Evolutionary conservation across 2,888 invertebrate genomes (phyloP).

Genomic region (Ophion costatus): DNA sequence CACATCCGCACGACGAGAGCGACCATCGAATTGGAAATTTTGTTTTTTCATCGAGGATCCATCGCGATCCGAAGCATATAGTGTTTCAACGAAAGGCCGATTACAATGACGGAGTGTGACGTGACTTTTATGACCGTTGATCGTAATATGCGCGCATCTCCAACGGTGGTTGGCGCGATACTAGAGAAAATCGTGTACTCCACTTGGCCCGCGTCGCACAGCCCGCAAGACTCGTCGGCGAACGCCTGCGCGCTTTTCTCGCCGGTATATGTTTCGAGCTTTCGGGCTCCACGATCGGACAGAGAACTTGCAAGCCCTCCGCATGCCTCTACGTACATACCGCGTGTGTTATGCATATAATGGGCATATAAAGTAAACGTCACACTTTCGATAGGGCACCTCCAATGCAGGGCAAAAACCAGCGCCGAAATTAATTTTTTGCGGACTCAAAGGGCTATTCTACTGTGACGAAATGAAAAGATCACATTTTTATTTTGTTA

Average conservation of each 20-base stretch:
- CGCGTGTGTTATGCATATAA: background rate
- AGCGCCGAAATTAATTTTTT: no score
- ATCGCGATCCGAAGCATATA: background rate
- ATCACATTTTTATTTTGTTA: no score
- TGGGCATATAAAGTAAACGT: no score
- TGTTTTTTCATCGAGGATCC: background rate
- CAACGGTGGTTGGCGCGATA: slow-evolving; percentile 81
- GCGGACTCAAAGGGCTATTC: no score
- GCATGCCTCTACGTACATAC: slow-evolving; percentile 35
- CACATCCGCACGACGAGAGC: background rate
- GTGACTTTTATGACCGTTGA: slow-evolving; percentile 26
- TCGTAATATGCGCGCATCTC: slow-evolving; percentile 70
- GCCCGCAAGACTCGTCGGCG: slow-evolving; percentile 60
- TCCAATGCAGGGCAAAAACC: no score
- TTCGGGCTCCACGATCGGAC: slow-evolving; percentile 40
- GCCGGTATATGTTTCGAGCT: slow-evolving; percentile 59
- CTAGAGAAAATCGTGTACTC: slow-evolving; percentile 75
- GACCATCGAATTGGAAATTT: slow-evolving; percentile 3
- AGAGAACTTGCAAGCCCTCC: slow-evolving; percentile 52
- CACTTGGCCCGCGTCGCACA: slow-evolving; percentile 58
- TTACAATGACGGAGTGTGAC: slow-evolving; percentile 17
- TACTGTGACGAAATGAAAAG: no score
- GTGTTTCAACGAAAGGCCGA: slow-evolving; percentile 25
- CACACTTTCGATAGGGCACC: no score
- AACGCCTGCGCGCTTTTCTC: slow-evolving; percentile 78